These are phyloP conservation scores for Hozukius guyotensis DNA, from an alignment of 2,797 vertebrate genomes.

Conservation along the genomic window DNA sequence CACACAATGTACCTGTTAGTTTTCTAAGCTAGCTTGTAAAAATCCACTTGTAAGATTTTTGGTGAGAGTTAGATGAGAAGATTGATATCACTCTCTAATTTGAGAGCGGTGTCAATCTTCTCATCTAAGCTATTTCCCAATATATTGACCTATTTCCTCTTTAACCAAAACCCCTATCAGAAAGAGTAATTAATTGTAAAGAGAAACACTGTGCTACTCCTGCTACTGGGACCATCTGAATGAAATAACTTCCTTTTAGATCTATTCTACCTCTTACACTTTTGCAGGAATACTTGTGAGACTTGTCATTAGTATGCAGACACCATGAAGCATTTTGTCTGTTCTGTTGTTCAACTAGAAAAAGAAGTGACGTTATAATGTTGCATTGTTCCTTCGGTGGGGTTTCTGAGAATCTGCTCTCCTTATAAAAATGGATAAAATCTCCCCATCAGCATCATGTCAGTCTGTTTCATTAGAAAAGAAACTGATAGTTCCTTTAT, in stretches of 20 bases:
- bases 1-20: not conserved
- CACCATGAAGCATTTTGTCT: not conserved
- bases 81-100: not conserved
- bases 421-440: not conserved
- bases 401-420: not conserved
- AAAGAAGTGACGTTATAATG: not conserved
- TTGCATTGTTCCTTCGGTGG: not conserved
- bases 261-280: not conserved
- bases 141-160: not conserved
- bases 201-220: not conserved
- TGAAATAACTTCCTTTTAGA: not conserved
- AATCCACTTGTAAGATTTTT: not conserved
- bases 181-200: not conserved
- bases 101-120: too few relatives aligned
- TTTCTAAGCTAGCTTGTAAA: not conserved
- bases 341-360: not conserved
- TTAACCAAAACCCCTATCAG: not conserved
- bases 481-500: not conserved
- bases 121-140: not conserved
- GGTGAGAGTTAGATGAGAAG: not conserved
- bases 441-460: not conserved
- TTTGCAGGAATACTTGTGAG: not conserved
- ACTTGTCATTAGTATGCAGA: not conserved
- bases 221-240: not conserved
- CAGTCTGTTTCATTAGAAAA: conserved; percentile 1